Percentiles rank a stretch among this genome's conserved stretches.
These are phyloP conservation scores for Ceratina calcarata DNA, from an alignment of 1,140 invertebrate species.

Conservation along the genomic window DNA sequence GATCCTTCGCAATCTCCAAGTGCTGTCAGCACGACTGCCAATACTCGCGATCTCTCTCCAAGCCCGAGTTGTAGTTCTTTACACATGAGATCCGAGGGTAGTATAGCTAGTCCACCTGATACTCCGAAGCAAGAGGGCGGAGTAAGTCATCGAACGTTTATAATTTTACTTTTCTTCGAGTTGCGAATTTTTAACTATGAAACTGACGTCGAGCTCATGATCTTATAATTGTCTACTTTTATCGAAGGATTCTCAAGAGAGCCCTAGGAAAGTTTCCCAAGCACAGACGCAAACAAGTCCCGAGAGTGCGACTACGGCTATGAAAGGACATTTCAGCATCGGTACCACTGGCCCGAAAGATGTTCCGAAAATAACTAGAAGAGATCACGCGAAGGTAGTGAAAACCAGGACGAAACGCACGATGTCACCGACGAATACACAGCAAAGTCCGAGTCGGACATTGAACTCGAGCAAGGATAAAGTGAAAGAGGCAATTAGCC, in stretches of 20 bases:
- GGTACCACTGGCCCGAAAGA: conserved; percentile 81
- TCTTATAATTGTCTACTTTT: background rate
- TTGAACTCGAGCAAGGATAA: conserved; percentile 76
- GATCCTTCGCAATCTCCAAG: conserved; percentile 83
- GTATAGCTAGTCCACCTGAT: conserved; percentile 79
- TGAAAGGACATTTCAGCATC: conserved; percentile 84
- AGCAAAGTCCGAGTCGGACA: conserved; percentile 72
- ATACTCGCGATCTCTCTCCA: conserved; percentile 83
- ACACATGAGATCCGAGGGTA: conserved; percentile 81
- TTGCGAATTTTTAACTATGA: too few relatives aligned
- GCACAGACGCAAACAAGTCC: conserved; percentile 90
- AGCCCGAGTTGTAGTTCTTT: conserved; percentile 83
- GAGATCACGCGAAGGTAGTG: conserved; percentile 81
- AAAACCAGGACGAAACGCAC: conserved; percentile 82
- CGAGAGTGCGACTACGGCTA: conserved; percentile 80
- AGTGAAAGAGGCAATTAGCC: conserved; percentile 92
- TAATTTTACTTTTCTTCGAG: background rate
- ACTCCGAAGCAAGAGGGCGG: conserved; percentile 76
- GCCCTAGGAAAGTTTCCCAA: conserved; percentile 83
- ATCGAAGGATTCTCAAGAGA: conserved; percentile 75
- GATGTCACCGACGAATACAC: conserved; percentile 82
- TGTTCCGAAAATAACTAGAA: conserved; percentile 84
- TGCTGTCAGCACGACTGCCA: conserved; percentile 78
- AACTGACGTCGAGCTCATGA: too few relatives aligned
- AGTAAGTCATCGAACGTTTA: conserved; percentile 62